Conservation (phyloP, 2,888 invertebrate species). For the Apeira syringaria region DNA sequence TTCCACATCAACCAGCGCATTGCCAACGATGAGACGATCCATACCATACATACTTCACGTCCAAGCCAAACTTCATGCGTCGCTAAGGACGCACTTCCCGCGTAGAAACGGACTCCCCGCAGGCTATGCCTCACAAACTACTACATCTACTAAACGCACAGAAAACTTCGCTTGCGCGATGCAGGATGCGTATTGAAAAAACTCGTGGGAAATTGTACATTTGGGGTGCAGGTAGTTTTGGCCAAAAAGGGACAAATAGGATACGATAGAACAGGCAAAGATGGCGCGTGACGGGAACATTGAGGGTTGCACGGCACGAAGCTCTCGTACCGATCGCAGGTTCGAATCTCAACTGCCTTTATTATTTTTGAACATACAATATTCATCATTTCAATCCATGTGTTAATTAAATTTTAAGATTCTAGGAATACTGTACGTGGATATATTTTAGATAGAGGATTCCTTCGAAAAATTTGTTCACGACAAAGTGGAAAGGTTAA, state of each 20-base stretch:
- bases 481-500: too few species aligned
- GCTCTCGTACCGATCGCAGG: not conserved
- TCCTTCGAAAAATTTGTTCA: too few species aligned
- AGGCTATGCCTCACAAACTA: constrained; percentile 7
- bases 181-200: constrained; percentile 57
- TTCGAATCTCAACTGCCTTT: constrained; percentile 3
- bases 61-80: constrained; percentile 54
- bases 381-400: too few species aligned
- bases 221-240: constrained; percentile 12
- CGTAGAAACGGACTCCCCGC: constrained; percentile 73
- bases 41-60: constrained; percentile 61
- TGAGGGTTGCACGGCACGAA: too few species aligned
- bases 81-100: constrained; percentile 54
- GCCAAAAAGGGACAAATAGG: not conserved
- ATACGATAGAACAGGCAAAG: too few species aligned
- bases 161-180: constrained; percentile 58
- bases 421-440: too few species aligned
- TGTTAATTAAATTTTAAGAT: too few species aligned
- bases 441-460: too few species aligned
- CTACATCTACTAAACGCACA: constrained; percentile 33
- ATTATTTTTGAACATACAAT: too few species aligned
- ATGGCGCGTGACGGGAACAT: too few species aligned
- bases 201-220: constrained; percentile 20
- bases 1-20: constrained; percentile 57
- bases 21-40: constrained; percentile 55